These are phyloP conservation scores for Dromaius novaehollandiae DNA, from an alignment of 2,113 vertebrate genomes.

Conservation along the genomic window DNA sequence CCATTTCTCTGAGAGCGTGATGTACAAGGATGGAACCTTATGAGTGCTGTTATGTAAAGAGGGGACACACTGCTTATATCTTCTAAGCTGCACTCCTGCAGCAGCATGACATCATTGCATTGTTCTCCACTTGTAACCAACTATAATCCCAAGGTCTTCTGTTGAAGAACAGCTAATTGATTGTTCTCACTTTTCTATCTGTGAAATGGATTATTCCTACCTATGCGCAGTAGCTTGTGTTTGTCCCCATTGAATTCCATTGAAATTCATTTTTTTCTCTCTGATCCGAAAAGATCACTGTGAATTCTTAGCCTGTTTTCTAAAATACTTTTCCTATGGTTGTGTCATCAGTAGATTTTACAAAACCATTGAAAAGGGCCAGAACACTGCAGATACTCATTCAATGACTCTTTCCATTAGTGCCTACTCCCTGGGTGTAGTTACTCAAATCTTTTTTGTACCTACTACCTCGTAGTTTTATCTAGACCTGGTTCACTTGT, in stretches of 20 bases:
- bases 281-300: background rate
- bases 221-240: background rate
- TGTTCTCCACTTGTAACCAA: background rate
- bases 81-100: background rate
- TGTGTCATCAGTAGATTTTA: background rate
- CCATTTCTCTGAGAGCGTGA: background rate
- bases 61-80: background rate
- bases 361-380: background rate
- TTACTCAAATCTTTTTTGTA: background rate
- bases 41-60: background rate
- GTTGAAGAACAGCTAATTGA: background rate
- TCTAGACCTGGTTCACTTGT: background rate
- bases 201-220: background rate
- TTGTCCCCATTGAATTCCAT: background rate
- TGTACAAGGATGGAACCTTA: background rate
- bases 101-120: background rate
- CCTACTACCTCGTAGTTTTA: background rate
- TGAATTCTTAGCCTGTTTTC: background rate
- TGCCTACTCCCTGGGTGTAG: background rate
- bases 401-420: background rate
- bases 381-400: background rate
- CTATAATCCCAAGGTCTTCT: background rate
- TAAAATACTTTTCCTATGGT: background rate
- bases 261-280: background rate
- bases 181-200: background rate